A percentile compares a stretch with the other conserved stretches of the same genome.
Conservation (phyloP, 2,113 vertebrate species). For the human (Homo sapiens) region GRCh38 chr18:75560501-75561000, state of each 20-base stretch:
- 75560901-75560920: fast-evolving
- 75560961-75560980: background rate
- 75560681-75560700: background rate
- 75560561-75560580: no score
- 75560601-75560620: no score
- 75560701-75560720: background rate
- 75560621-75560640: no score
- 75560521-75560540: background rate
- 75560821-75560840: background rate
- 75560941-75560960: background rate
- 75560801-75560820: fast-evolving
- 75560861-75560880: background rate
- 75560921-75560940: fast-evolving
- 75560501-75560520: background rate
- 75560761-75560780: fast-evolving
- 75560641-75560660: background rate
- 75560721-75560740: background rate
- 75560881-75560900: background rate
- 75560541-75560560: no score
- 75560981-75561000: background rate
- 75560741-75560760: background rate
- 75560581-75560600: no score
- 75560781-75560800: fast-evolving
- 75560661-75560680: background rate
- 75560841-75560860: fast-evolving